Evolutionary conservation across 2,888 invertebrate species (phyloP).

Genomic region (Xylocampa areola): DNA sequence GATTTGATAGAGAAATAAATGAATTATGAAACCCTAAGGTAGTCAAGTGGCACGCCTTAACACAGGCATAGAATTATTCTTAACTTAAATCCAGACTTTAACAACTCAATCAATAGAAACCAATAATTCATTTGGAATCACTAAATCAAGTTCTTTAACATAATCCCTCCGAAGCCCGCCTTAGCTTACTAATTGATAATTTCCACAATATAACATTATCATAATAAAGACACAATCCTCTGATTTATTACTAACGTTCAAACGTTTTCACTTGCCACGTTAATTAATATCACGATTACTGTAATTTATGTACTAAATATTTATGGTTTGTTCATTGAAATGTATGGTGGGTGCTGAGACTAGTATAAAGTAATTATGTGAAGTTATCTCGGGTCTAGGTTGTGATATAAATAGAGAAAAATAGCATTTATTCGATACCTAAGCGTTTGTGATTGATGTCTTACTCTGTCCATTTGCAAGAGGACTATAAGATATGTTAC

Average conservation of each 20-base stretch:
- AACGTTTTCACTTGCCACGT: slow-evolving; percentile 42
- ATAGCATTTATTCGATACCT: background rate
- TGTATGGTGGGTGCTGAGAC: background rate
- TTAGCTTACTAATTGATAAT: slow-evolving; percentile 63
- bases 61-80: too few relatives aligned
- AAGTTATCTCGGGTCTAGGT: background rate
- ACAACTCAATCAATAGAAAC: slow-evolving; percentile 39
- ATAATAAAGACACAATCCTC: slow-evolving; percentile 65
- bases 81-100: slow-evolving; percentile 27
- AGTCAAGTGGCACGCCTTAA: too few relatives aligned
- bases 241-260: slow-evolving; percentile 55
- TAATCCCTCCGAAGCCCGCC: slow-evolving; percentile 43
- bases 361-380: background rate
- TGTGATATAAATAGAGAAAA: slow-evolving; percentile 4
- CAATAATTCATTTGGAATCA: slow-evolving; percentile 37
- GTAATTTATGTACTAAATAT: slow-evolving; percentile 56
- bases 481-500: too few relatives aligned
- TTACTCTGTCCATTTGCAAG: too few relatives aligned
- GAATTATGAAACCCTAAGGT: too few relatives aligned
- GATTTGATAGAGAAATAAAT: too few relatives aligned
- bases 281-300: slow-evolving; percentile 58
- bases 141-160: slow-evolving; percentile 46
- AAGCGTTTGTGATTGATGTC: too few relatives aligned
- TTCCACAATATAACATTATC: slow-evolving; percentile 58
- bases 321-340: slow-evolving; percentile 35